Evolutionary conservation across 2,113 vertebrate genomes (phyloP).

Genomic region (Sarotherodon lohbergeri): DNA sequence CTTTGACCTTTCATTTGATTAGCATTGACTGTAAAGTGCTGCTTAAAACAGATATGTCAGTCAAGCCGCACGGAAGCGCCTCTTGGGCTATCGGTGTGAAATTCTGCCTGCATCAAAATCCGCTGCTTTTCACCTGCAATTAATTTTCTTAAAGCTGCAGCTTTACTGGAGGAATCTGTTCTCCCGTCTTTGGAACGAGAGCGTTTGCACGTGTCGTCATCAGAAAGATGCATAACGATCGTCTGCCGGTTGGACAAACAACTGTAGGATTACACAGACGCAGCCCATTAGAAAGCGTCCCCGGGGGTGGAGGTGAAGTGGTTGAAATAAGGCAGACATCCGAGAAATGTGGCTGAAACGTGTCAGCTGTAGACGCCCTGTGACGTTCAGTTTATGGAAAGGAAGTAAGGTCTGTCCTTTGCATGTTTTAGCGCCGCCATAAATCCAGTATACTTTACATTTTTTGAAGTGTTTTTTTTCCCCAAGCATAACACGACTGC

Average conservation of each 20-base stretch:
- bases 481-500: neutral
- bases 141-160: neutral
- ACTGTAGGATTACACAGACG: neutral
- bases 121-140: neutral
- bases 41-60: neutral
- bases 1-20: constrained; percentile 34
- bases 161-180: neutral
- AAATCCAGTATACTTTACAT: neutral
- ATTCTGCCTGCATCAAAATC: neutral
- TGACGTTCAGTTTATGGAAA: neutral
- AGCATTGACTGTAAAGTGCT: constrained; percentile 11
- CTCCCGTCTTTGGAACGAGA: neutral
- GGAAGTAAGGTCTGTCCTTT: neutral
- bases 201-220: neutral
- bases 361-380: neutral
- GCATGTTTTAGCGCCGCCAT: neutral
- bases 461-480: neutral
- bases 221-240: neutral
- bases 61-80: neutral
- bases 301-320: neutral
- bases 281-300: neutral
- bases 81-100: neutral
- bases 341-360: neutral
- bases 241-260: neutral
- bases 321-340: neutral